phyloP scores from a whole-genome alignment of 1,140 invertebrate species.

The Lepidurus packardi region DNA sequence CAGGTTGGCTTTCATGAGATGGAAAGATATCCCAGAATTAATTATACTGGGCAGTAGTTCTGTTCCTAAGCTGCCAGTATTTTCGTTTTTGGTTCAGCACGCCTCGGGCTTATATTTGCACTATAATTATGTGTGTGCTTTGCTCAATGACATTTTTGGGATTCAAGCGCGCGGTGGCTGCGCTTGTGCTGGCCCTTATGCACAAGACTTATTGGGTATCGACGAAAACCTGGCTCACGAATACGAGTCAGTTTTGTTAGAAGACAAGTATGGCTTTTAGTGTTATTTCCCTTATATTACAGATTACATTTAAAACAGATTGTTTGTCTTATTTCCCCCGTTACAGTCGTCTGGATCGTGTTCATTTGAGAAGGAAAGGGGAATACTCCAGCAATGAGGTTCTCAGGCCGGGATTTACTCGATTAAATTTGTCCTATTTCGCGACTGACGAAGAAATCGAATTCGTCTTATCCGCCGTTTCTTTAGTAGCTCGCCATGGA shows the following conservation, averaged over 20 bases:
- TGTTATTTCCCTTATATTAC: background rate
- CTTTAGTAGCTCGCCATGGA: slow-evolving; percentile 79
- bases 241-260: slow-evolving; percentile 67
- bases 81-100: slow-evolving; percentile 80
- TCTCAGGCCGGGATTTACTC: slow-evolving; percentile 75
- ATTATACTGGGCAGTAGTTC: slow-evolving; percentile 68
- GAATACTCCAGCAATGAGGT: slow-evolving; percentile 65
- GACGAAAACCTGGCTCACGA: slow-evolving; percentile 64
- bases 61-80: slow-evolving; percentile 66
- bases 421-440: slow-evolving; percentile 80
- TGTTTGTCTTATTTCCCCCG: slow-evolving; percentile 34
- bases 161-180: slow-evolving; percentile 82
- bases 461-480: slow-evolving; percentile 75
- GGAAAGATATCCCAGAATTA: slow-evolving; percentile 63
- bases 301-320: slow-evolving; percentile 24
- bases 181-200: slow-evolving; percentile 77
- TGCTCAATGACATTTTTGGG: slow-evolving; percentile 87
- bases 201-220: slow-evolving; percentile 77
- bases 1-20: slow-evolving; percentile 37
- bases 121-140: slow-evolving; percentile 80
- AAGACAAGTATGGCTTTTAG: slow-evolving; percentile 56
- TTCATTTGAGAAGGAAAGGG: slow-evolving; percentile 52
- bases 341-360: slow-evolving; percentile 53
- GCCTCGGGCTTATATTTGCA: slow-evolving; percentile 72
- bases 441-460: slow-evolving; percentile 70